Evolutionary conservation across 2,797 vertebrate species (phyloP), one percentile per base, ranked within the genome.

Genomic region (Acrossocheilus fasciatus): DNA sequence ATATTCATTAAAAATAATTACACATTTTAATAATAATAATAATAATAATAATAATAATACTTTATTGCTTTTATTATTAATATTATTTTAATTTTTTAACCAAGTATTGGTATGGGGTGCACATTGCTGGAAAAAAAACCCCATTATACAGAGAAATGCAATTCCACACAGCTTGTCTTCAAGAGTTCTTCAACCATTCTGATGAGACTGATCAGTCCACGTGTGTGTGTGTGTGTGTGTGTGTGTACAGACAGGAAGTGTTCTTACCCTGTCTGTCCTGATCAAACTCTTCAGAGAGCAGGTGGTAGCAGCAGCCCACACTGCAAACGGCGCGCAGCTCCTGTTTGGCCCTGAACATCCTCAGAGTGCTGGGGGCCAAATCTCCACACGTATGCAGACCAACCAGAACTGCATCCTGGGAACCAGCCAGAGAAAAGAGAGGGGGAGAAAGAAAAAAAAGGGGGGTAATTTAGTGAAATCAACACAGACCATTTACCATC

Each of bases 331-430:
- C 97, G 62, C 94, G 95, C 91, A 99, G 96, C 96, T 98, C 97
- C 64, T 93, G 92, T 81, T 97, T 97, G 80, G 96, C 94, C 91
- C 92, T 91, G 92, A 98, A 99, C 95, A 99, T 98, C 84, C 93
- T 93, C 90, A 96, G 92, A 12, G 91, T 95, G 93, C 95, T 96
- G 70, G 95, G 90, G 89, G 97, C 97, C 94, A 99, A 95, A 94
- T 99, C 97, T 15, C 98, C 98, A 82, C 98, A 99, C 1, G 98
- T 99, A 92, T 99, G 98, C 43, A 99, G 95, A 70, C 98, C 98
- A 59, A 99, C 98, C 94, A 99, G 89, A 90, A 99, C 89, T 30
- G 97, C 97, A 79, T 98, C 95, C 98, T 99, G 89, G 62, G 84
- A 10, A 54, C 30, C 18, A 14, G 39, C 52, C 47, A 82, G 34